Evolutionary conservation across 2,888 invertebrate genomes (phyloP), one percentile per base, ranked within the genome.

Genomic region (Vannuccia rotundouncinata): DNA sequence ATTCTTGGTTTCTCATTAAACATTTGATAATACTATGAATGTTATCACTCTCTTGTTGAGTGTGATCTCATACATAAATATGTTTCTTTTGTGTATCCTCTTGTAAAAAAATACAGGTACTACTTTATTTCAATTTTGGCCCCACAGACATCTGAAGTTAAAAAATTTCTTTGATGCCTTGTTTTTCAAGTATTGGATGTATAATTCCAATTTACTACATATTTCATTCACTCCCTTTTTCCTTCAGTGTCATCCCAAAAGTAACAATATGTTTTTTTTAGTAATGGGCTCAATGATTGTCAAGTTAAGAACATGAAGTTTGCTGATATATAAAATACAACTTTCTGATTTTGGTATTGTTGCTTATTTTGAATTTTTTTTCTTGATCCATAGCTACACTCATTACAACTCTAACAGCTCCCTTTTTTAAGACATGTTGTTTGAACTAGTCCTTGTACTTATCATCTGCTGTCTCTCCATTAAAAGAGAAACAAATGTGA

Each of bases 291-390:
- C 66, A 66, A 66, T 27, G 25, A 66, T 66, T 66, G 66, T 66
- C 66, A 66, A 66, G 66, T 66, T 66, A 66, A 66, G 66, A 66
- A 66, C 66, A 66, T 66, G 25, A 66, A 66, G 5, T 66, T 66
- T 66, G 66, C 66, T 66, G 13, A 66, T 66, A 66, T 66, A 66
- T 17, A 66, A 66, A 66, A 66, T 22, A 66, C 25, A 66, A 66
- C 66, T 66, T 66, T 66, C 66, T 66, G 66, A 66, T 66, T 66
- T 66, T 66, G 66, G 66, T 66, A 66, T 66, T 66, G 66, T 66
- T 22, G 66, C 66, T 66, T 66, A 66, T 66, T 66, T 66, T 27
- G 66, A 66, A 66, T 66, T 22, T 66, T 66, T 66, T n/a, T 66
- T 66, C 66, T 66, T 66, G 66, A 66, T 66, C 66, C 25, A 66